Conservation (phyloP, 2,797 vertebrate genomes). For the Anguilla obscura region DNA sequence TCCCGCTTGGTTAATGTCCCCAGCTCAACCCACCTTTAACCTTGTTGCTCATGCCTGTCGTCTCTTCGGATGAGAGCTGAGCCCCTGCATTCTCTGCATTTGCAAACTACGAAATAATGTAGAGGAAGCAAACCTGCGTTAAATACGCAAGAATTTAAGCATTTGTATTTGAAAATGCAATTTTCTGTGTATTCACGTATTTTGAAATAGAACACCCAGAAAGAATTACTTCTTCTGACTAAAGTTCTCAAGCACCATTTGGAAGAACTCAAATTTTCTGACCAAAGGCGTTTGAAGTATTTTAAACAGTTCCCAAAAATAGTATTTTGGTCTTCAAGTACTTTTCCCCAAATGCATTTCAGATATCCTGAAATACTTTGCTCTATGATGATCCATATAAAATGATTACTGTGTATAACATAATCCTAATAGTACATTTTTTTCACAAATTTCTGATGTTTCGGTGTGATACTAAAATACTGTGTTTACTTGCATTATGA, state of each 20-base stretch:
- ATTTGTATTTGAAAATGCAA: neutral
- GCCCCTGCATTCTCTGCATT: neutral
- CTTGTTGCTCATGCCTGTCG: neutral
- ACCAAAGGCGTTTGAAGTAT: neutral
- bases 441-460: neutral
- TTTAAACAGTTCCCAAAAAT: neutral
- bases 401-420: neutral
- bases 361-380: too few relatives aligned
- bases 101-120: neutral
- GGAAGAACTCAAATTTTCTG: neutral
- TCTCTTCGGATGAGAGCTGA: neutral
- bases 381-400: neutral
- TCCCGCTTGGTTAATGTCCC: neutral
- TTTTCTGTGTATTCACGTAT: neutral
- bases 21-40: slow-evolving; percentile 10
- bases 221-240: neutral
- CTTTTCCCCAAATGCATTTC: too few relatives aligned
- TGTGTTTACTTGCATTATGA: neutral
- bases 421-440: neutral
- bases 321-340: neutral
- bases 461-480: neutral
- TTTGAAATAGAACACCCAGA: neutral
- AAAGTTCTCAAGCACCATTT: neutral
- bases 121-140: neutral
- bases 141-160: neutral